Percentiles rank a stretch among this genome's conserved stretches.
Conservation (phyloP, 1,140 invertebrate species). For the Nasonia longicornis region DNA sequence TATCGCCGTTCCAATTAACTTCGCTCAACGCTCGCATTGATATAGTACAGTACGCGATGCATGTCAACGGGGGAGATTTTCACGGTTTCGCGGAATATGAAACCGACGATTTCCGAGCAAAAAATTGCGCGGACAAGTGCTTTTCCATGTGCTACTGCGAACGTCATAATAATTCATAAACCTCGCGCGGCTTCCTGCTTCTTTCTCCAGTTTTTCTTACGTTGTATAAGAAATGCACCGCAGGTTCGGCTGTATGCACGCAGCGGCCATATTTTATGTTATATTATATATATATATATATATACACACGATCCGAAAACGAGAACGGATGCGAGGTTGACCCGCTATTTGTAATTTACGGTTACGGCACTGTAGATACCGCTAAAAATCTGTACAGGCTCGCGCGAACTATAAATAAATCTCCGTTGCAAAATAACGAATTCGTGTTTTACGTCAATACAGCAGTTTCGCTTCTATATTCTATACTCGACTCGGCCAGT, state of each 20-base stretch:
- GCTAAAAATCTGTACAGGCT: no score
- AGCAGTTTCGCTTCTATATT: no score
- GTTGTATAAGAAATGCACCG: not conserved
- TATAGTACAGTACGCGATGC: not conserved
- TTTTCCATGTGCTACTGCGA: not conserved
- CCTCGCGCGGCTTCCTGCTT: not conserved
- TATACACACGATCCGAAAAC: not conserved
- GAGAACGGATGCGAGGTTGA: not conserved
- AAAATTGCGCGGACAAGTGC: no score
- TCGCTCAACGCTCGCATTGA: not conserved
- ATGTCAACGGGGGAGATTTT: not conserved
- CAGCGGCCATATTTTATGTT: not conserved
- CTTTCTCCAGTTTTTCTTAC: not conserved
- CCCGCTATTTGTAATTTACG: not conserved
- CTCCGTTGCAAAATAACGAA: no score
- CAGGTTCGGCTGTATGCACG: not conserved
- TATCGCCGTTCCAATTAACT: not conserved
- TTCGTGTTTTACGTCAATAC: no score
- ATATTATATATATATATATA: no score
- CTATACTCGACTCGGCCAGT: no score
- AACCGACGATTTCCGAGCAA: not conserved
- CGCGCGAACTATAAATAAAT: no score
- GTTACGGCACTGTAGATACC: no score
- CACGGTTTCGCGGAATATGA: not conserved
- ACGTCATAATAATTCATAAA: conserved; percentile 4